Evolutionary conservation across 2,888 invertebrate genomes (phyloP).

Genomic region (Biston stratarius): DNA sequence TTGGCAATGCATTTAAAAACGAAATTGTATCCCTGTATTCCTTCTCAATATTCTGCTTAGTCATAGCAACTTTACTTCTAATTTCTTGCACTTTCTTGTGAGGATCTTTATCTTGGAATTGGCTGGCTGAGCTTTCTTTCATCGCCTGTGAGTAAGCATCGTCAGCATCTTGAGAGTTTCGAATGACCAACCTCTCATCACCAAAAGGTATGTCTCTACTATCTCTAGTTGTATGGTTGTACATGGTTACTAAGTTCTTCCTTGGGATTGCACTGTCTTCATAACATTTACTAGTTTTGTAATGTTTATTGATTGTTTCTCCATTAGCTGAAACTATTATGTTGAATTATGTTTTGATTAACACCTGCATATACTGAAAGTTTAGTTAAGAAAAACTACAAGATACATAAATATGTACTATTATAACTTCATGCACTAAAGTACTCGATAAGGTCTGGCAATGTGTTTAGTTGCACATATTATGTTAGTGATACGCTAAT

Average conservation of each 20-base stretch:
- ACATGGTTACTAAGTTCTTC: slow-evolving; percentile 68
- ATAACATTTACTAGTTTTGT: slow-evolving; percentile 43
- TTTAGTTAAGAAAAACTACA: not conserved
- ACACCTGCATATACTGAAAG: not conserved
- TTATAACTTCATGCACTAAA: not conserved
- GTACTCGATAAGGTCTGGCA: not conserved
- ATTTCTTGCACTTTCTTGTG: slow-evolving; percentile 62
- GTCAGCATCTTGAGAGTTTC: slow-evolving; percentile 63
- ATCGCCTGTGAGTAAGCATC: slow-evolving; percentile 77
- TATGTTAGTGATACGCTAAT: not conserved
- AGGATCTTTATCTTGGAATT: slow-evolving; percentile 52
- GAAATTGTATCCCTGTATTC: slow-evolving; percentile 78
- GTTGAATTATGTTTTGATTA: not conserved
- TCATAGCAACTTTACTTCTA: slow-evolving; percentile 72
- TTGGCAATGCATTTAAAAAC: slow-evolving; percentile 74
- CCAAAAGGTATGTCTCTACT: slow-evolving; percentile 57
- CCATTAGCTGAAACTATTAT: slow-evolving; percentile 55
- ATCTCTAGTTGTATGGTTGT: slow-evolving; percentile 74
- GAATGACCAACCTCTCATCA: slow-evolving; percentile 61
- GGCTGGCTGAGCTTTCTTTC: slow-evolving; percentile 56
- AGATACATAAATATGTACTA: not conserved
- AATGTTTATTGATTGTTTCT: slow-evolving; percentile 50
- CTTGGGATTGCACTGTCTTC: slow-evolving; percentile 49
- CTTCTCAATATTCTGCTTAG: slow-evolving; percentile 89
- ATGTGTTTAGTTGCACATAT: not conserved